Conservation (phyloP, 2,113 vertebrate species). For the Gymnocephalus cernua region DNA sequence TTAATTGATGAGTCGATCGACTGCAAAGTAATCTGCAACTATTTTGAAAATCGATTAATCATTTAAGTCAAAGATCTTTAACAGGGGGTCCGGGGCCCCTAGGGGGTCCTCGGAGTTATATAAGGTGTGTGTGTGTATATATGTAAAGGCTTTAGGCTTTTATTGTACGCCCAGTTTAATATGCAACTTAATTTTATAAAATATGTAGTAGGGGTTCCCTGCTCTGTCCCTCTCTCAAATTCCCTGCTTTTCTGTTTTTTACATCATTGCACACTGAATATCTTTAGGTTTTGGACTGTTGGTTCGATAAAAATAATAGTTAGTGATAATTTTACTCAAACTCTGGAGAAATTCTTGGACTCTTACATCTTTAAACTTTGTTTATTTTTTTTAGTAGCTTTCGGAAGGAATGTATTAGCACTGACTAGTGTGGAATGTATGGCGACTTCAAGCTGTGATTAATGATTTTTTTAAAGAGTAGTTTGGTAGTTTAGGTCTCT, state of each 20-base stretch:
- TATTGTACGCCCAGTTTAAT: too few relatives aligned
- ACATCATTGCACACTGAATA: too few relatives aligned
- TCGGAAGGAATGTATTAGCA: too few relatives aligned
- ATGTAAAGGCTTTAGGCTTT: too few relatives aligned
- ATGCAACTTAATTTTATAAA: too few relatives aligned
- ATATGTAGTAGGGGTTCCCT: too few relatives aligned
- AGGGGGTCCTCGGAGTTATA: too few relatives aligned
- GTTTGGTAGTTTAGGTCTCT: conserved; percentile 53
- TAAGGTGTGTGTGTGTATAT: too few relatives aligned
- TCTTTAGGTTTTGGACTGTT: neutral
- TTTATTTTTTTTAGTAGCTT: too few relatives aligned
- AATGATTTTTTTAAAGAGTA: conserved; percentile 76
- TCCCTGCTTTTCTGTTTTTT: neutral
- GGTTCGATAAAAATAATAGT: neutral
- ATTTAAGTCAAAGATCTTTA: neutral
- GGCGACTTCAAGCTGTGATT: conserved; percentile 14
- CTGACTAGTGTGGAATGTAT: neutral
- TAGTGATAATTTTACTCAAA: neutral
- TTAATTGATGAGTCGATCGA: neutral
- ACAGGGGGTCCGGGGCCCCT: too few relatives aligned
- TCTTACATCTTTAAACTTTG: too few relatives aligned
- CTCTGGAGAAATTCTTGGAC: neutral
- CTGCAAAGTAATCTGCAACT: neutral
- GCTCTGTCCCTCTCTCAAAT: too few relatives aligned
- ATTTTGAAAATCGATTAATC: neutral